A percentile compares a stretch with the other conserved stretches of the same genome.
phyloP scores from a whole-genome alignment of 2,113 vertebrate species.

The Tor tambroides region DNA sequence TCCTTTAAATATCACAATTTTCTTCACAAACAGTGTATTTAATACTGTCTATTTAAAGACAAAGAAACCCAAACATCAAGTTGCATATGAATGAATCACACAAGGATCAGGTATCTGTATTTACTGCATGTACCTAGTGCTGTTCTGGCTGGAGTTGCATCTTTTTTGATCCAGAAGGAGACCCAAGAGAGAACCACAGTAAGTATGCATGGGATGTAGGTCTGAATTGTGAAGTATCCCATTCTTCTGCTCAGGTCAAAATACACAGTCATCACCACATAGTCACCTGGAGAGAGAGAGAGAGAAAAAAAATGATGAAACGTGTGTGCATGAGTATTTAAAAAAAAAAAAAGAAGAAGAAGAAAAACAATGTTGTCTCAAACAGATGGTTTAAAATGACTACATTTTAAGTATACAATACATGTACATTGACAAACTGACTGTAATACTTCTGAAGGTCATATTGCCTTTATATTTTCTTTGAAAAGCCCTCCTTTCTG shows the following conservation, averaged over 20 bases:
- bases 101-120: background rate
- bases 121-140: conserved; percentile 83
- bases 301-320: background rate
- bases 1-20: background rate
- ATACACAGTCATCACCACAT: conserved; percentile 95
- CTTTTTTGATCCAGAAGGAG: conserved; percentile 98
- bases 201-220: conserved; percentile 96
- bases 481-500: background rate
- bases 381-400: background rate
- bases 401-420: background rate
- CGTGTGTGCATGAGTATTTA: background rate
- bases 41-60: background rate
- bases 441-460: background rate
- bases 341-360: background rate
- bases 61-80: background rate
- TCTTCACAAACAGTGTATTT: background rate
- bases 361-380: background rate
- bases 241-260: conserved; percentile 95
- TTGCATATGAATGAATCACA: conserved; percentile 1
- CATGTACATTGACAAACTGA: background rate
- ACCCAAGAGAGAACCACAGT: conserved; percentile 98
- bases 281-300: conserved; percentile 84
- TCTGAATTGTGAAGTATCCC: conserved; percentile 99
- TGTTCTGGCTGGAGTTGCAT: conserved; percentile 94
- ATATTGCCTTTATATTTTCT: background rate